Percentiles rank a stretch among this genome's conserved stretches.
These are phyloP conservation scores for Acleris sparsana DNA, from an alignment of 2,888 invertebrate genomes.

Conservation along the genomic window DNA sequence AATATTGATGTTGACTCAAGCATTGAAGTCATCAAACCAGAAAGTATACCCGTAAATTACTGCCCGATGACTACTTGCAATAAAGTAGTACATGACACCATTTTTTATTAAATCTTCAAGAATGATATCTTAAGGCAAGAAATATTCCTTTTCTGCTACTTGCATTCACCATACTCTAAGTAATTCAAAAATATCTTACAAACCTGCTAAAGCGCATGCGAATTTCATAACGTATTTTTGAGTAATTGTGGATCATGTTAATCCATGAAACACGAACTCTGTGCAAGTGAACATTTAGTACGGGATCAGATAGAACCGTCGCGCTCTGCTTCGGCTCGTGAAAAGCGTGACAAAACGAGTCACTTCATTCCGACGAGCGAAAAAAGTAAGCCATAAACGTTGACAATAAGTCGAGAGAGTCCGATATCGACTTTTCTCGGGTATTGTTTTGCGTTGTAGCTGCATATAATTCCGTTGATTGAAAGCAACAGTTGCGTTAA, in stretches of 20 bases:
- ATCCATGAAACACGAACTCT: conserved; percentile 35
- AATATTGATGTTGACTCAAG: conserved; percentile 4
- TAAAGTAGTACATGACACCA: no score
- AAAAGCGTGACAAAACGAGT: conserved; percentile 73
- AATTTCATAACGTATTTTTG: neutral
- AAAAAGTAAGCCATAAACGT: conserved; percentile 31
- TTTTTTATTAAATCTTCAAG: no score
- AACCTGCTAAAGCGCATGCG: no score
- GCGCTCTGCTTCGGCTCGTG: conserved; percentile 69
- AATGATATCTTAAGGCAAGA: no score
- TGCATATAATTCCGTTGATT: conserved; percentile 15
- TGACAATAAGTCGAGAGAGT: conserved; percentile 32
- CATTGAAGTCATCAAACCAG: no score
- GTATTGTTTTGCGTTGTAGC: conserved; percentile 29
- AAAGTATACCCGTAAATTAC: no score
- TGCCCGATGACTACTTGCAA: no score
- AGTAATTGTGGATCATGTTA: conserved; percentile 18
- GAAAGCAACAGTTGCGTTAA: conserved; percentile 17
- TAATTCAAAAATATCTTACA: no score
- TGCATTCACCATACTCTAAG: no score
- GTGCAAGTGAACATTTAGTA: conserved; percentile 34
- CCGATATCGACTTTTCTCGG: conserved; percentile 25
- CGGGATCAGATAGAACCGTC: conserved; percentile 60
- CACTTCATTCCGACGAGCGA: conserved; percentile 45
- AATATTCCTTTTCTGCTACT: no score